These are phyloP conservation scores for Huso huso DNA, from an alignment of 2,797 vertebrate genomes.

Conservation along the genomic window DNA sequence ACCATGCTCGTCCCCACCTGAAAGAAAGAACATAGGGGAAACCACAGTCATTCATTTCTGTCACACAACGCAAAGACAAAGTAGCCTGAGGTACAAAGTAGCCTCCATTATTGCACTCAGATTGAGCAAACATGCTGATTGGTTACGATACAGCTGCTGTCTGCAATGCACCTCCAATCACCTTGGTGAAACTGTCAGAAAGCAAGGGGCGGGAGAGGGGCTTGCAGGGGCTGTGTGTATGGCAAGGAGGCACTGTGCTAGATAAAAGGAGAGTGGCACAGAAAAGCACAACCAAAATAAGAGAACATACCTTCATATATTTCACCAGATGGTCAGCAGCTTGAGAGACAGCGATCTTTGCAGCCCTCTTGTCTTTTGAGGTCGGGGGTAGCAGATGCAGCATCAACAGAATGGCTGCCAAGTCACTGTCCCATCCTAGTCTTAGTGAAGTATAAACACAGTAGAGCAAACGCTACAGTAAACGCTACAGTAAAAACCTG, in stretches of 20 bases:
- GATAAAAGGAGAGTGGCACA: neutral
- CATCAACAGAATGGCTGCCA: slow-evolving; percentile 19
- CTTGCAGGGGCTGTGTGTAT: slow-evolving; percentile 2
- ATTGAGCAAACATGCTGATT: too few species aligned
- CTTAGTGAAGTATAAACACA: slow-evolving; percentile 6
- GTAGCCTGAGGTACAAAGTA: too few species aligned
- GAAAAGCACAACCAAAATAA: too few species aligned
- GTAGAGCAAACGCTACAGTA: neutral
- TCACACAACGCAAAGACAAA: too few species aligned
- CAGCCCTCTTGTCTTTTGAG: slow-evolving; percentile 23
- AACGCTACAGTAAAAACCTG: neutral
- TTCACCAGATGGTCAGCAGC: slow-evolving; percentile 17
- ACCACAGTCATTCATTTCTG: neutral
- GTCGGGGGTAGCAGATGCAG: slow-evolving; percentile 17
- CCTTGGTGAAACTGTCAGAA: neutral
- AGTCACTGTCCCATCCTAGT: slow-evolving; percentile 19
- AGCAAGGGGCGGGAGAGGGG: slow-evolving; percentile 1
- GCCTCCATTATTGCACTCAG: too few species aligned
- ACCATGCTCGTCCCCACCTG: slow-evolving; percentile 15
- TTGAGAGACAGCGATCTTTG: slow-evolving; percentile 23
- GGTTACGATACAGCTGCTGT: too few species aligned
- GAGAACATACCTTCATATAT: too few species aligned
- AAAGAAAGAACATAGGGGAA: neutral
- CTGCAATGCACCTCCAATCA: neutral
- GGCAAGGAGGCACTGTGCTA: neutral